Evolutionary conservation across 2,113 vertebrate genomes (phyloP).

Genomic region (Pristiophorus japonicus): DNA sequence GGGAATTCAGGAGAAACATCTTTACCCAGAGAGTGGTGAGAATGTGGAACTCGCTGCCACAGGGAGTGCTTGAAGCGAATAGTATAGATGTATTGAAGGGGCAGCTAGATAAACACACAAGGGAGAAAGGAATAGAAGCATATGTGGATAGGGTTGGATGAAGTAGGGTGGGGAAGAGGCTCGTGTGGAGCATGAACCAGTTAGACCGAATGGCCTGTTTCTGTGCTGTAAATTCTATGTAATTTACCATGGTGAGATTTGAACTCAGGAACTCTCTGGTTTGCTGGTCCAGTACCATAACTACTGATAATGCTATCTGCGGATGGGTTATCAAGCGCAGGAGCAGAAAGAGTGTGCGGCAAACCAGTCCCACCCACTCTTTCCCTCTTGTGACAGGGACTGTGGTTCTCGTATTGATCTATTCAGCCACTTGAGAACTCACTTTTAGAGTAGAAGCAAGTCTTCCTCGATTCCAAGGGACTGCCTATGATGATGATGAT

Average conservation of each 20-base stretch:
- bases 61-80: neutral
- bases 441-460: too few species aligned
- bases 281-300: neutral
- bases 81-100: neutral
- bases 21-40: neutral
- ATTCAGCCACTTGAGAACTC: too few species aligned
- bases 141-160: neutral
- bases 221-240: neutral
- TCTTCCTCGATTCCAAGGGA: too few species aligned
- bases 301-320: neutral
- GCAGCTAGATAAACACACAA: neutral
- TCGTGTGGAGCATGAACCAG: neutral
- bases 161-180: neutral
- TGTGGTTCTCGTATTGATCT: too few species aligned
- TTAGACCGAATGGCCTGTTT: too few species aligned
- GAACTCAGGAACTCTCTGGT: neutral
- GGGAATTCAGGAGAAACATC: neutral
- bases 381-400: too few species aligned
- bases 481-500: too few species aligned
- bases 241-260: neutral
- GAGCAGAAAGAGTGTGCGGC: too few species aligned
- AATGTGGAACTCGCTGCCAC: neutral
- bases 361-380: too few species aligned
- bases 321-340: too few species aligned
- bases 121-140: neutral